A percentile compares a stretch with the other conserved stretches of the same genome.
These are phyloP conservation scores for Daboia siamensis DNA, from an alignment of 2,113 vertebrate genomes.

Conservation along the genomic window DNA sequence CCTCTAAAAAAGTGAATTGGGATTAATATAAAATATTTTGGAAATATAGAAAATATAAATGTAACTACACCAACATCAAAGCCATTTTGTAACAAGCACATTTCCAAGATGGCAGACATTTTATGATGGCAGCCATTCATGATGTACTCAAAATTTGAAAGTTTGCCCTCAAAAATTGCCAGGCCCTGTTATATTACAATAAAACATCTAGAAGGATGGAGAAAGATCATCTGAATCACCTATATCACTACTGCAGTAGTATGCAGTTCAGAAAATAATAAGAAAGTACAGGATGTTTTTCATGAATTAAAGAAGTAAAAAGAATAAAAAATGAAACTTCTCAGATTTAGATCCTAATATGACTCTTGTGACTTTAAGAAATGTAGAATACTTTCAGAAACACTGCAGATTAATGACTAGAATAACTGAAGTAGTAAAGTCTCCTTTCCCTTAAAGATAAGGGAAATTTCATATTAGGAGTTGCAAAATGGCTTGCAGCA, in stretches of 20 bases:
- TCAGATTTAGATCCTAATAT: background rate
- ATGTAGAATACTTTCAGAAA: background rate
- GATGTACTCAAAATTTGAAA: background rate
- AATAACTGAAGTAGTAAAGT: background rate
- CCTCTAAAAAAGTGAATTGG: background rate
- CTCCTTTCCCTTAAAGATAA: background rate
- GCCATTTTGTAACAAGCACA: background rate
- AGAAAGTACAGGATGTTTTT: background rate
- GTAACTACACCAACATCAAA: background rate
- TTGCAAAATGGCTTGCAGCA: background rate
- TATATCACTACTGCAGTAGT: background rate
- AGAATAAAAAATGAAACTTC: background rate
- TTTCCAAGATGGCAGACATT: background rate
- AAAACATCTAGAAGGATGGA: background rate
- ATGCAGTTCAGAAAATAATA: background rate
- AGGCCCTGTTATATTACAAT: background rate
- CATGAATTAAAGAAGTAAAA: background rate
- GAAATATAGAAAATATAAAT: background rate
- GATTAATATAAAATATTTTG: background rate
- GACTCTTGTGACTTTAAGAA: background rate
- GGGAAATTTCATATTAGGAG: background rate
- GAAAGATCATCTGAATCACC: background rate
- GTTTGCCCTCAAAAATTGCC: background rate
- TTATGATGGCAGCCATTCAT: background rate
- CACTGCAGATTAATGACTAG: background rate